These are phyloP conservation scores for Ctenosaura bakeri DNA, from an alignment of 2,797 vertebrate species.

Conservation along the genomic window DNA sequence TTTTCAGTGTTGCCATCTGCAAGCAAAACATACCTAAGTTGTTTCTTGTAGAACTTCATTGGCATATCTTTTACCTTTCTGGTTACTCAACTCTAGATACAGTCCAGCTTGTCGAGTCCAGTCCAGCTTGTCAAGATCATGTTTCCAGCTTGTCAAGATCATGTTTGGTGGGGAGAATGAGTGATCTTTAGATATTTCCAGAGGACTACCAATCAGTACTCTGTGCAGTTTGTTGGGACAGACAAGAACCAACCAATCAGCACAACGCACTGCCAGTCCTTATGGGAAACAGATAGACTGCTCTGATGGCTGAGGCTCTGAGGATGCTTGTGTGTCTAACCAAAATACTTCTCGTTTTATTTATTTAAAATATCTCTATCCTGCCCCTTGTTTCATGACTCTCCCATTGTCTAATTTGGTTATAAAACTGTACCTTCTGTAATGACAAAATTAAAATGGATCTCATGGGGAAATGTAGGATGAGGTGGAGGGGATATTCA, in stretches of 20 bases:
- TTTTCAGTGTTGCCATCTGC: not conserved
- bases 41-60: not conserved
- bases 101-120: not conserved
- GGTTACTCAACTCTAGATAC: no score
- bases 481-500: not conserved
- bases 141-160: not conserved
- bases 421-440: not conserved
- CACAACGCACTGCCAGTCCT: not conserved
- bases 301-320: not conserved
- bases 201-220: not conserved
- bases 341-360: not conserved
- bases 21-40: not conserved
- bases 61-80: no score
- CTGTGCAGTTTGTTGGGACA: not conserved
- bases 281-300: not conserved
- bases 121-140: not conserved
- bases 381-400: no score
- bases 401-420: not conserved
- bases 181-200: not conserved
- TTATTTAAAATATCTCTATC: no score
- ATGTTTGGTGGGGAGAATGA: not conserved
- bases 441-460: not conserved
- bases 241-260: not conserved
- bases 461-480: not conserved
- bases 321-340: not conserved